Evolutionary conservation across 2,113 vertebrate species (phyloP).

Genomic region (Callocephalon fimbriatum): DNA sequence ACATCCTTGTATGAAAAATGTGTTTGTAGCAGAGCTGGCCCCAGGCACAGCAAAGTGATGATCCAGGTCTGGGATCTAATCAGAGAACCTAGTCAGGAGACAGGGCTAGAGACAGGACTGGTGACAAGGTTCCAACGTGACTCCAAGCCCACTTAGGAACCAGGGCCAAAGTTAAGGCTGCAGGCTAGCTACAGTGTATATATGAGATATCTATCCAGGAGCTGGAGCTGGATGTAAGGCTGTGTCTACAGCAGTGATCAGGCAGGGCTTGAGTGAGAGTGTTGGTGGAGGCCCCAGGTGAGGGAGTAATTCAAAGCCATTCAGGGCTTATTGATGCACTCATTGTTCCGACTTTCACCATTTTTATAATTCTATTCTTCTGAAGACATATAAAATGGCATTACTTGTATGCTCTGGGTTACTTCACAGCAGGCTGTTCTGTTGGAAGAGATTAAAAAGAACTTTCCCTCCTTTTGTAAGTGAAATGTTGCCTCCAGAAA

Average conservation of each 20-base stretch:
- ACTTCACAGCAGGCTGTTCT: background rate
- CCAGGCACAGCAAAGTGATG: background rate
- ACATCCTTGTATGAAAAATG: background rate
- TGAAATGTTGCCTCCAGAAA: background rate
- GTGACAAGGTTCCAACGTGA: background rate
- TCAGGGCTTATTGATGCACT: background rate
- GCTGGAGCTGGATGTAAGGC: background rate
- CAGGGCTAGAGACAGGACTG: background rate
- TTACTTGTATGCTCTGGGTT: background rate
- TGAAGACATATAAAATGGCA: background rate
- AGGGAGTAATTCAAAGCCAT: background rate
- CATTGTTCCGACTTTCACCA: background rate
- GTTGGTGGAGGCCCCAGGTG: background rate
- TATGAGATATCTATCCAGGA: background rate
- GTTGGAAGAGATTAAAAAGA: background rate
- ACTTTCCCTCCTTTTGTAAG: background rate
- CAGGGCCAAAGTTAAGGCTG: background rate
- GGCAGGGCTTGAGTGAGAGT: background rate
- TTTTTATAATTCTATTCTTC: background rate
- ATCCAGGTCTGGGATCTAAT: background rate
- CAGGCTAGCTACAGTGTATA: background rate
- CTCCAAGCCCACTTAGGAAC: background rate
- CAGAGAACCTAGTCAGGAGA: background rate
- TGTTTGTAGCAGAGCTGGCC: background rate
- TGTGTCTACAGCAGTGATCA: background rate